Conservation (phyloP, 2,888 invertebrate species). For the Chaitophorus viminalis region DNA sequence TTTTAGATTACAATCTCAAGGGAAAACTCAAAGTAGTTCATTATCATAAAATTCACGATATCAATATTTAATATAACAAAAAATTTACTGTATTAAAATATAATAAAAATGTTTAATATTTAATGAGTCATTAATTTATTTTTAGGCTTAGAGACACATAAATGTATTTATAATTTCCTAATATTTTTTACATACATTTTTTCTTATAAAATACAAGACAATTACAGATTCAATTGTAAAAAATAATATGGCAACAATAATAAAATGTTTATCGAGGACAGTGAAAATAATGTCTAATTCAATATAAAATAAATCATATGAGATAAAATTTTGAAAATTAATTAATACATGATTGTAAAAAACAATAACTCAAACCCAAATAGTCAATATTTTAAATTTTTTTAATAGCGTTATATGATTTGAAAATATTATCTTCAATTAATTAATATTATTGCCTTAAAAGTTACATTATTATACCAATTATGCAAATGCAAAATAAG, state of each 20-base stretch:
- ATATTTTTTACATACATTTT: not conserved
- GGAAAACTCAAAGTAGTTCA: not conserved
- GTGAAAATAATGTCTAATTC: not conserved
- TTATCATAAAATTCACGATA: not conserved
- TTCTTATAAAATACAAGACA: slow-evolving; percentile 26
- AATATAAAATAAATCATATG: not conserved
- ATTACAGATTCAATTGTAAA: slow-evolving; percentile 8
- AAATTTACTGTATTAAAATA: not conserved
- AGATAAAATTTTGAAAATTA: too few relatives aligned
- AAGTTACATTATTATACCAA: too few relatives aligned
- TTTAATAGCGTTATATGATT: too few relatives aligned
- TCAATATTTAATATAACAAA: not conserved
- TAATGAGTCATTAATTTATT: slow-evolving; percentile 32
- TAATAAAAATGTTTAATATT: slow-evolving; percentile 9
- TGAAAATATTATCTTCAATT: too few relatives aligned
- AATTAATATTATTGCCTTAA: too few relatives aligned
- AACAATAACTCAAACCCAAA: too few relatives aligned
- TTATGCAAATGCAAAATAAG: too few relatives aligned
- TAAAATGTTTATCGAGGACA: slow-evolving; percentile 19
- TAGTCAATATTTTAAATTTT: too few relatives aligned
- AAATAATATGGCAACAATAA: slow-evolving; percentile 46
- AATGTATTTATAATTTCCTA: not conserved
- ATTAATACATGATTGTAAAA: too few relatives aligned
- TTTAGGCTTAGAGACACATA: not conserved
- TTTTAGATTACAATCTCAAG: not conserved